Percentiles rank a stretch among this genome's conserved stretches.
phyloP scores from a whole-genome alignment of 2,888 invertebrate genomes.

The Lycia hirtaria region DNA sequence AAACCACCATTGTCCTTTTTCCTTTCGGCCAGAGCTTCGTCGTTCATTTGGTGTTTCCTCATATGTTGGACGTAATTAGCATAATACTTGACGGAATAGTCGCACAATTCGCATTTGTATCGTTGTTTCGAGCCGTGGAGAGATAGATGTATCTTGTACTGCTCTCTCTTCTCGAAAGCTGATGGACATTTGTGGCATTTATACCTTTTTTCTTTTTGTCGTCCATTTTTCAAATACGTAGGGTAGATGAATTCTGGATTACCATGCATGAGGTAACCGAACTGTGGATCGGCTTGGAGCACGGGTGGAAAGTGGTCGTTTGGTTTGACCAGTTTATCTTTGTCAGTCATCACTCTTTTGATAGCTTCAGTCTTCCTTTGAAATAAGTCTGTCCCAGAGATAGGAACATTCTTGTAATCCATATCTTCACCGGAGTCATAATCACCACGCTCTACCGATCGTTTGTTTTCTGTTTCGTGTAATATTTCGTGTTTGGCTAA shows the following conservation, averaged over 20 bases:
- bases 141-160: slow-evolving; percentile 92
- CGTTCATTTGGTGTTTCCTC: slow-evolving; percentile 91
- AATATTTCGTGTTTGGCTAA: slow-evolving; percentile 87
- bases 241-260: slow-evolving; percentile 92
- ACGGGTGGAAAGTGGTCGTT: slow-evolving; percentile 83
- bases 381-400: slow-evolving; percentile 88
- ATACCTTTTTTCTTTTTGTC: slow-evolving; percentile 90
- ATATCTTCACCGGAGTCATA: slow-evolving; percentile 81
- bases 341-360: slow-evolving; percentile 78
- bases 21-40: slow-evolving; percentile 87
- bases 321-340: slow-evolving; percentile 80
- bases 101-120: slow-evolving; percentile 93
- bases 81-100: slow-evolving; percentile 95
- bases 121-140: slow-evolving; percentile 93
- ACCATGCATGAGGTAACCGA: slow-evolving; percentile 89
- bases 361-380: slow-evolving; percentile 87
- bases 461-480: slow-evolving; percentile 74
- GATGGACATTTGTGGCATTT: slow-evolving; percentile 95
- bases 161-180: slow-evolving; percentile 93
- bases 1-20: slow-evolving; percentile 67
- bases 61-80: slow-evolving; percentile 93
- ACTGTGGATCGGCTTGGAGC: slow-evolving; percentile 87
- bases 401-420: slow-evolving; percentile 83
- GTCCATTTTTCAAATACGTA: slow-evolving; percentile 90
- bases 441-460: slow-evolving; percentile 59